Conservation (phyloP, 2,113 vertebrate genomes). For the Merops nubicus region DNA sequence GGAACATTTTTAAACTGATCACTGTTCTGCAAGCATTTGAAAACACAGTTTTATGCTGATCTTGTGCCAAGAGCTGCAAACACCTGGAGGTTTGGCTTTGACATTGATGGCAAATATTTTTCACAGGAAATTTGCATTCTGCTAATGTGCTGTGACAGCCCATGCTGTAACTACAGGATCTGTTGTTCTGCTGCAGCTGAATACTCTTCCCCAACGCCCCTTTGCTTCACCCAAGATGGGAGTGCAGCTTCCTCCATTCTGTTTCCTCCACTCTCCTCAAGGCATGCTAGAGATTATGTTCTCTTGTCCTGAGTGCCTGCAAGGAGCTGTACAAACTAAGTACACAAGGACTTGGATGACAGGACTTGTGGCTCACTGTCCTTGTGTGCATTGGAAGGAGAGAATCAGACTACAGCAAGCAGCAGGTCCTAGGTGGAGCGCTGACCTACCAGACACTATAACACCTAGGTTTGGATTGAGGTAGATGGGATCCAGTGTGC, state of each 20-base stretch:
- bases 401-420: neutral
- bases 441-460: neutral
- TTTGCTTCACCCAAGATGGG: neutral
- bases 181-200: neutral
- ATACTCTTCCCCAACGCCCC: neutral
- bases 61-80: neutral
- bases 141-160: neutral
- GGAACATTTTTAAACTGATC: neutral
- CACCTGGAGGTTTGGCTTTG: neutral
- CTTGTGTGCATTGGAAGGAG: neutral
- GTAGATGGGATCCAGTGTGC: neutral
- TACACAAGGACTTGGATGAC: neutral
- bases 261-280: neutral
- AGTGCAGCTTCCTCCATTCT: neutral
- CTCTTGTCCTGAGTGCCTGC: neutral
- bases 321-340: neutral
- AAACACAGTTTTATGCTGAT: neutral
- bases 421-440: neutral
- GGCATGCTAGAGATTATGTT: neutral
- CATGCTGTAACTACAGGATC: neutral
- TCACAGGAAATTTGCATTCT: neutral
- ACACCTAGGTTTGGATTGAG: rapidly evolving
- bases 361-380: neutral
- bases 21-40: neutral
- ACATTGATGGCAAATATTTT: neutral